A percentile compares a stretch with the other conserved stretches of the same genome.
These are phyloP conservation scores for Eulemur albifrons DNA, from an alignment of 2,797 vertebrate genomes.

Conservation along the genomic window DNA sequence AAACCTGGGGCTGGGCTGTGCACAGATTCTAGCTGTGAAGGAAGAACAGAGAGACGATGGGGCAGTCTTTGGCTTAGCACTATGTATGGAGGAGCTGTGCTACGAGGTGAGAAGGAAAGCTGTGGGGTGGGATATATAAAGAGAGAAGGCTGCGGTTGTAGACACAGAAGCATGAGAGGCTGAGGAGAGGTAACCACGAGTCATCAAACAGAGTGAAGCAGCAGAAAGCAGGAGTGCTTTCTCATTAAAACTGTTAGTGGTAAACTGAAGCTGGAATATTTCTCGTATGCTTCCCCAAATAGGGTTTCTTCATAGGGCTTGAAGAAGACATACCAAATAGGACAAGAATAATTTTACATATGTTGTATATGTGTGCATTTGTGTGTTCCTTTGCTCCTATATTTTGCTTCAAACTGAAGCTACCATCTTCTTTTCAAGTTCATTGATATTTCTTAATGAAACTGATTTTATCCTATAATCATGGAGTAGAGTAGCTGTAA, in stretches of 20 bases:
- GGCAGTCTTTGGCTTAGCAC: background rate
- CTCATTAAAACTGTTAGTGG: background rate
- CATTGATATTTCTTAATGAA: background rate
- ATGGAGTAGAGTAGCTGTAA: background rate
- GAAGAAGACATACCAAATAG: background rate
- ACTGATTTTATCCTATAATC: background rate
- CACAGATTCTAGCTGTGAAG: background rate
- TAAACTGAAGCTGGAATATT: background rate
- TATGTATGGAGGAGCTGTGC: background rate
- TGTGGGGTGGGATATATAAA: background rate
- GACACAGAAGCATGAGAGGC: background rate
- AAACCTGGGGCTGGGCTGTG: background rate
- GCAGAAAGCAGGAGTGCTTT: background rate
- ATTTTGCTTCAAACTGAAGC: background rate
- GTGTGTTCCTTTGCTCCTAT: background rate
- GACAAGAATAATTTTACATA: background rate
- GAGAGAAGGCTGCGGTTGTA: background rate
- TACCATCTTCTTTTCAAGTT: background rate
- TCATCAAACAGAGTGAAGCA: background rate
- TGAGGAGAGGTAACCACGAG: background rate
- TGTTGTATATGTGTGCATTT: background rate
- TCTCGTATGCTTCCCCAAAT: background rate
- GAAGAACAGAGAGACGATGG: background rate
- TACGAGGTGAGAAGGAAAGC: background rate
- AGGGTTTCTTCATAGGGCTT: background rate